A percentile compares a stretch with the other conserved stretches of the same genome.
phyloP scores from a whole-genome alignment of 2,113 vertebrate genomes.

The Callopanchax toddi region DNA sequence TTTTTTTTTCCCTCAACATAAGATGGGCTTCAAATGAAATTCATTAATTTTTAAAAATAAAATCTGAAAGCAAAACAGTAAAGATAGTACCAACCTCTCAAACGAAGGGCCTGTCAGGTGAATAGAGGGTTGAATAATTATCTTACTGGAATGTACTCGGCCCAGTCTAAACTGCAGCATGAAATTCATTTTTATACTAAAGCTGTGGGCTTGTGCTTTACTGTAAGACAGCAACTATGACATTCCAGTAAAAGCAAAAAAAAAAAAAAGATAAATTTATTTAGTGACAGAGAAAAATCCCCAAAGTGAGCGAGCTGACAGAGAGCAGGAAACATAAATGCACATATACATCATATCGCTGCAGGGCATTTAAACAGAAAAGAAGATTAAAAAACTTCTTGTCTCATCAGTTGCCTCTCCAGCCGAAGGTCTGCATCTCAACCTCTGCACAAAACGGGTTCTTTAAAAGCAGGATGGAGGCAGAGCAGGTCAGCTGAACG shows the following conservation, averaged over 20 bases:
- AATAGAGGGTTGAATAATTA: too few species aligned
- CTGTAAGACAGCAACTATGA: background rate
- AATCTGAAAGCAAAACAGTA: too few species aligned
- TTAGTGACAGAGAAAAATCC: slow-evolving; percentile 3
- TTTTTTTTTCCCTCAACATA: too few species aligned
- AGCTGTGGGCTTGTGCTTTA: slow-evolving; percentile 15
- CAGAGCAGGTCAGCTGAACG: slow-evolving; percentile 37
- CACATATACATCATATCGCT: slow-evolving; percentile 42
- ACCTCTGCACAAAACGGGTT: background rate
- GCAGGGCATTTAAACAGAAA: slow-evolving; percentile 25
- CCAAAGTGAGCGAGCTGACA: slow-evolving; percentile 1
- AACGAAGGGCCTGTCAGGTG: too few species aligned
- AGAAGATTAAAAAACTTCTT: slow-evolving; percentile 45
- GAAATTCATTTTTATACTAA: slow-evolving; percentile 6
- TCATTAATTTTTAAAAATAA: too few species aligned
- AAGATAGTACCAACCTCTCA: too few species aligned
- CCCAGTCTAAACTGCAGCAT: background rate
- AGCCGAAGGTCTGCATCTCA: slow-evolving; percentile 38
- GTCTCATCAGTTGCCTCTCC: slow-evolving; percentile 40
- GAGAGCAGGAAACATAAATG: slow-evolving; percentile 36
- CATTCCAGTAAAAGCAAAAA: slow-evolving; percentile 1
- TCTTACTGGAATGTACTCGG: too few species aligned
- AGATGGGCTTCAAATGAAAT: too few species aligned
- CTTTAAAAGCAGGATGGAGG: background rate
- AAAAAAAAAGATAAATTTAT: background rate